phyloP scores from a whole-genome alignment of 1,140 invertebrate genomes.

The Sipha flava region DNA sequence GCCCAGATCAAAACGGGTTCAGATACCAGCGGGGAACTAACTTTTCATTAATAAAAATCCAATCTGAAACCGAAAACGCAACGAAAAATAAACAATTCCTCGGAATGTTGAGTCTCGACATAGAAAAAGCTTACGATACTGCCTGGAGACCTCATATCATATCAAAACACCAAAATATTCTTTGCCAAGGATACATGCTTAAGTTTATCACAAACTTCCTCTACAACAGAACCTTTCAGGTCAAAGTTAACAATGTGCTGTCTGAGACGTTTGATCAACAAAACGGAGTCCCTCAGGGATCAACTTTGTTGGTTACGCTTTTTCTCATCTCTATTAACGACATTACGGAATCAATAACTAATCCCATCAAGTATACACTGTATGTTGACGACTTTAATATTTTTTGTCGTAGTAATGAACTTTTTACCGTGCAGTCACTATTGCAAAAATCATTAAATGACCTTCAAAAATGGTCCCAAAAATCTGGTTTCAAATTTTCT shows the following conservation, averaged over 20 bases:
- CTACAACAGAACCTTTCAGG: not conserved
- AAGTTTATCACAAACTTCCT: not conserved
- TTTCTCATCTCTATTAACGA: not conserved
- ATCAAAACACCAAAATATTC: not conserved
- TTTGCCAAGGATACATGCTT: not conserved
- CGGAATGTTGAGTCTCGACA: not conserved
- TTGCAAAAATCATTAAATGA: not conserved
- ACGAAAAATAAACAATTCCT: not conserved
- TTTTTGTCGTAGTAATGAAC: not conserved
- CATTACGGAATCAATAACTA: not conserved
- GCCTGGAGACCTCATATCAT: not conserved
- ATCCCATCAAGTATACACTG: not conserved
- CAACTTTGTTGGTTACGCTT: not conserved
- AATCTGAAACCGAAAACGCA: not conserved
- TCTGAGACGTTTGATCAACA: not conserved
- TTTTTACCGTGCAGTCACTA: not conserved
- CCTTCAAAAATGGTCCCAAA: not conserved
- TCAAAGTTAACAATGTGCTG: not conserved
- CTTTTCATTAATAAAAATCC: not conserved
- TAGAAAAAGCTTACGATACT: not conserved
- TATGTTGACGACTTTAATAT: not conserved
- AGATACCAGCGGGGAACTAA: not conserved
- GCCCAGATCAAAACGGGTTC: not conserved
- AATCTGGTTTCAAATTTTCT: not conserved
- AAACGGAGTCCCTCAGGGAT: slow-evolving; percentile 25